Evolutionary conservation across 1,140 invertebrate genomes (phyloP).

Genomic region (Heliconius himera): DNA sequence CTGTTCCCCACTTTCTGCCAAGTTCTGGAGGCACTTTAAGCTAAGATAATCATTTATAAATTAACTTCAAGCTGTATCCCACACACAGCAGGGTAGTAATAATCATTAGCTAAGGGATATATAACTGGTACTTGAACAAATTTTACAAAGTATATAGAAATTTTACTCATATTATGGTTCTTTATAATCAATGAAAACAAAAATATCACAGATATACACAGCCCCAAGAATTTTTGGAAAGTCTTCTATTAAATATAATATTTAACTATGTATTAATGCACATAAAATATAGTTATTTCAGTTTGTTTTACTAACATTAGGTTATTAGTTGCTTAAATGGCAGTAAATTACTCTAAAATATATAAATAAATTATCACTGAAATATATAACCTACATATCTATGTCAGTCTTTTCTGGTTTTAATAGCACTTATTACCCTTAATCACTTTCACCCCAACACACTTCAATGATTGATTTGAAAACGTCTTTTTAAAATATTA

Average conservation of each 20-base stretch:
- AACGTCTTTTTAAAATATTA: slow-evolving; percentile 25
- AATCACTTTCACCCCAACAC: slow-evolving; percentile 41
- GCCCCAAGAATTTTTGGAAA: slow-evolving; percentile 19
- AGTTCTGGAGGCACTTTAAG: too few species aligned
- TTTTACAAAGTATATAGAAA: slow-evolving; percentile 1
- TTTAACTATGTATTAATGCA: neutral
- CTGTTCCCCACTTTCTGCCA: too few species aligned
- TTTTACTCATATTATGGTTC: neutral
- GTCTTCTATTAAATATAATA: slow-evolving; percentile 10
- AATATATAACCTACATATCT: slow-evolving; percentile 15
- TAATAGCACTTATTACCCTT: slow-evolving; percentile 31
- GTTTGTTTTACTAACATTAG: slow-evolving; percentile 4
- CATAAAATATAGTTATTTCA: slow-evolving; percentile 9
- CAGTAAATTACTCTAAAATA: neutral
- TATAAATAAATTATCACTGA: slow-evolving; percentile 13
- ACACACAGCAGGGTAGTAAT: too few species aligned
- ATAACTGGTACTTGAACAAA: neutral
- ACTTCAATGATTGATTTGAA: slow-evolving; percentile 21
- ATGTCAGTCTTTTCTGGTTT: slow-evolving; percentile 29
- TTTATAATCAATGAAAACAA: slow-evolving; percentile 22
- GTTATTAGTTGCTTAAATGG: neutral
- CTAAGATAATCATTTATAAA: neutral
- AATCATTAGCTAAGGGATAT: neutral
- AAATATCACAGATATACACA: slow-evolving; percentile 55
- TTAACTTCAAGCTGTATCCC: too few species aligned